phyloP scores from a whole-genome alignment of 2,888 invertebrate species.

The Melinaea marsaeus region DNA sequence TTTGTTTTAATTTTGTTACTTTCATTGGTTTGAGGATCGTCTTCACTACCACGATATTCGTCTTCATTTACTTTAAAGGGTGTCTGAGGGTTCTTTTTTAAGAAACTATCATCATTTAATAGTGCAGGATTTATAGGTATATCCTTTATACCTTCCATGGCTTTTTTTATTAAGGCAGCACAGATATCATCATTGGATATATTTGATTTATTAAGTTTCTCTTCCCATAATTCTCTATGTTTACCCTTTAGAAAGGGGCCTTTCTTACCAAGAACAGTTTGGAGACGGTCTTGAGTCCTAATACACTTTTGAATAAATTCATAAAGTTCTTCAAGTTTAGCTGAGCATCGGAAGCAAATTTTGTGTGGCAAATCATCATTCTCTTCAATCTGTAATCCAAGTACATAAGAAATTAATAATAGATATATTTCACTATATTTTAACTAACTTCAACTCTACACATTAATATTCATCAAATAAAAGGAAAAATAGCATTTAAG shows the following conservation, averaged over 20 bases:
- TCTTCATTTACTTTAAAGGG: constrained; percentile 8
- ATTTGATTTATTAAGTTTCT: constrained; percentile 62
- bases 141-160: constrained; percentile 64
- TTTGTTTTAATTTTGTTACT: constrained; percentile 7
- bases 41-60: constrained; percentile 3
- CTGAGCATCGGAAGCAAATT: constrained; percentile 73
- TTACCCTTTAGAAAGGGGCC: constrained; percentile 50
- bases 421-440: too few species aligned
- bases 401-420: too few species aligned
- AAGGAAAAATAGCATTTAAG: too few species aligned
- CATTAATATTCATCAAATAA: too few species aligned
- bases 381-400: constrained; percentile 61
- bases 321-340: constrained; percentile 69
- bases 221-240: constrained; percentile 60
- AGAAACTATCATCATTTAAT: constrained; percentile 32
- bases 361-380: constrained; percentile 73
- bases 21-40: neutral
- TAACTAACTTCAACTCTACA: too few species aligned
- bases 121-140: constrained; percentile 41
- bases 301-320: constrained; percentile 59
- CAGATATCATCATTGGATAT: constrained; percentile 72
- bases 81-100: constrained; percentile 9
- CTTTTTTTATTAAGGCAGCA: constrained; percentile 68
- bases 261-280: constrained; percentile 44
- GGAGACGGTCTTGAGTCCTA: neutral